Conservation (phyloP, 2,797 vertebrate genomes). For the Acridotheres tristis region DNA sequence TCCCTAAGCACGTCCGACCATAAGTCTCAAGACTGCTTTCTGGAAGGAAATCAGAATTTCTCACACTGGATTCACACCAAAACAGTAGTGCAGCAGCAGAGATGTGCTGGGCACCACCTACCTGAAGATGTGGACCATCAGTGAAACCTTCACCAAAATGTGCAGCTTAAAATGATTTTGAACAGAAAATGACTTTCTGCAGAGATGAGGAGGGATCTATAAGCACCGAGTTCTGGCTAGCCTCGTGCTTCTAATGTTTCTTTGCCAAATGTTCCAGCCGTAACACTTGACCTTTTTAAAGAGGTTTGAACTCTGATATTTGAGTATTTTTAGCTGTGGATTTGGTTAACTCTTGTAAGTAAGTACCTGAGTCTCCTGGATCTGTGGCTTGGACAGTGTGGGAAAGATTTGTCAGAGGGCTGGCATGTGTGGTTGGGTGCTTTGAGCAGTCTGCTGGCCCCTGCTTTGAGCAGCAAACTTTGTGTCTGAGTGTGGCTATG, state of each 20-base stretch:
- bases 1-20: neutral
- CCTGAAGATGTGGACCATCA: neutral
- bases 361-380: neutral
- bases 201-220: neutral
- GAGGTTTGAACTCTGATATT: conserved; percentile 81
- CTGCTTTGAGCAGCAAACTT: neutral
- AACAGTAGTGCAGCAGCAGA: neutral
- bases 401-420: neutral
- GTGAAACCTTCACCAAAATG: neutral
- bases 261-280: conserved; percentile 61
- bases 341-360: conserved; percentile 43
- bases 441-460: neutral
- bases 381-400: neutral
- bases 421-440: neutral
- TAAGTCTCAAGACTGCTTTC: neutral
- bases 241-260: neutral
- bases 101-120: neutral
- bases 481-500: neutral
- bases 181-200: neutral
- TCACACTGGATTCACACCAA: neutral
- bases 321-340: conserved; percentile 66
- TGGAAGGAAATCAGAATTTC: neutral
- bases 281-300: conserved; percentile 66
- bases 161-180: neutral
- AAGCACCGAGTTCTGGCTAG: neutral